phyloP scores from a whole-genome alignment of 37 sponge, comb jelly and placozoan species.

The Cladorhizidae sp. region DNA sequence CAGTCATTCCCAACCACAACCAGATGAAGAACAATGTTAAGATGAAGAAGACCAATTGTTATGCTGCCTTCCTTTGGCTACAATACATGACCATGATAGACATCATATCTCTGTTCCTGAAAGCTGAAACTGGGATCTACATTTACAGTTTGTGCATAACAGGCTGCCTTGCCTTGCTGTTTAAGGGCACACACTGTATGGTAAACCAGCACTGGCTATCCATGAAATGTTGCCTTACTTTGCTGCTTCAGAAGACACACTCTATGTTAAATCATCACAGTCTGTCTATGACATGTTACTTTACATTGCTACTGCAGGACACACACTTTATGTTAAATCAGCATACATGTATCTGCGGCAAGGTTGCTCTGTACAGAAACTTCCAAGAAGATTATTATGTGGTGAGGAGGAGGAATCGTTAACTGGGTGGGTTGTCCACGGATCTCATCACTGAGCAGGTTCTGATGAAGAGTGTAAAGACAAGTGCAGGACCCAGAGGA shows the following conservation, averaged over 20 bases:
- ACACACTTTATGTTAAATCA: slow-evolving; percentile 30
- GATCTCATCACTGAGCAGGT: slow-evolving; percentile 49
- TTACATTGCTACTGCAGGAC: too few relatives aligned
- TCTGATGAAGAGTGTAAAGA: slow-evolving; percentile 49
- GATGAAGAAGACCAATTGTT: background rate
- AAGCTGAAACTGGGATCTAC: slow-evolving; percentile 36
- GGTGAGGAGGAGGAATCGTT: slow-evolving; percentile 36
- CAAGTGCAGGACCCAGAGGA: slow-evolving; percentile 39
- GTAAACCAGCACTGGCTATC: slow-evolving; percentile 33
- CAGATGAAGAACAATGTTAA: slow-evolving; percentile 3
- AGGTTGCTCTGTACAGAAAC: slow-evolving; percentile 16
- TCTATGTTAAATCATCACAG: too few relatives aligned
- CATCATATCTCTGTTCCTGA: slow-evolving; percentile 17
- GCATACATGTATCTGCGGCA: slow-evolving; percentile 28
- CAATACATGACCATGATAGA: slow-evolving; percentile 10
- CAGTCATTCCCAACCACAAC: background rate
- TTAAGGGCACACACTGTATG: too few relatives aligned
- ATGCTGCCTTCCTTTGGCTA: background rate
- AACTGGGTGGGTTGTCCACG: slow-evolving; percentile 23
- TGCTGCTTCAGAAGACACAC: background rate
- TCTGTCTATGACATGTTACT: too few relatives aligned
- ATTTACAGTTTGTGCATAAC: slow-evolving; percentile 20
- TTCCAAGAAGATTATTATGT: slow-evolving; percentile 29
- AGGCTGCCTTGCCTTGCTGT: slow-evolving; percentile 24
- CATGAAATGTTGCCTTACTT: slow-evolving; percentile 33